phyloP scores from a whole-genome alignment of 2,888 invertebrate genomes.

The Unio delphinus region DNA sequence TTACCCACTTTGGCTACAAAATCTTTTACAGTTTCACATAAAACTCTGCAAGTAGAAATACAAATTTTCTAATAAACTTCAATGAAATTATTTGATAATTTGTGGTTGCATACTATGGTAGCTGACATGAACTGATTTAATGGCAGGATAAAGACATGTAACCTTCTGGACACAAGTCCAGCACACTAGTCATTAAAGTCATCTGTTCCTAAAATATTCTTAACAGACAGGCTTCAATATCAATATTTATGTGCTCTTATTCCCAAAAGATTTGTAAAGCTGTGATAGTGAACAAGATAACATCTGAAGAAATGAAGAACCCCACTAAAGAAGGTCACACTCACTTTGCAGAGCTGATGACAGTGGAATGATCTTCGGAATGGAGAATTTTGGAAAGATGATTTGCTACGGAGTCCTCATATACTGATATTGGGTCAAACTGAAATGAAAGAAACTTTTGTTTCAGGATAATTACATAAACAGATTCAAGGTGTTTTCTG shows the following conservation, averaged over 20 bases:
- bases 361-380: conserved; percentile 82
- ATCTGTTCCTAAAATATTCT: too few relatives aligned
- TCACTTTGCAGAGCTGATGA: conserved; percentile 82
- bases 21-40: conserved; percentile 86
- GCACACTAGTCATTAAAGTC: too few relatives aligned
- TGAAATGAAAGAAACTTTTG: conserved; percentile 26
- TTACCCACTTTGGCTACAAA: conserved; percentile 77
- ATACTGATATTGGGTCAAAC: conserved; percentile 78
- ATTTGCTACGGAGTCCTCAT: conserved; percentile 83
- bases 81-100: background rate
- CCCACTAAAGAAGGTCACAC: conserved; percentile 42
- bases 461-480: background rate
- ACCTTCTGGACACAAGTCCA: too few relatives aligned
- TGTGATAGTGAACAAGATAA: too few relatives aligned
- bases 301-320: too few relatives aligned
- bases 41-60: conserved; percentile 69
- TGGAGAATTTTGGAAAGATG: conserved; percentile 90
- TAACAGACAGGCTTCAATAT: too few relatives aligned
- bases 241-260: too few relatives aligned
- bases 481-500: background rate
- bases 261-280: too few relatives aligned
- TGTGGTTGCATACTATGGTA: too few relatives aligned
- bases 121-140: too few relatives aligned
- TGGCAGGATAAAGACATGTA: too few relatives aligned
- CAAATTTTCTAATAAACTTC: background rate